Percentiles rank a stretch among this genome's conserved stretches.
phyloP scores from a whole-genome alignment of 2,113 vertebrate genomes.

The Globicephala melas region DNA sequence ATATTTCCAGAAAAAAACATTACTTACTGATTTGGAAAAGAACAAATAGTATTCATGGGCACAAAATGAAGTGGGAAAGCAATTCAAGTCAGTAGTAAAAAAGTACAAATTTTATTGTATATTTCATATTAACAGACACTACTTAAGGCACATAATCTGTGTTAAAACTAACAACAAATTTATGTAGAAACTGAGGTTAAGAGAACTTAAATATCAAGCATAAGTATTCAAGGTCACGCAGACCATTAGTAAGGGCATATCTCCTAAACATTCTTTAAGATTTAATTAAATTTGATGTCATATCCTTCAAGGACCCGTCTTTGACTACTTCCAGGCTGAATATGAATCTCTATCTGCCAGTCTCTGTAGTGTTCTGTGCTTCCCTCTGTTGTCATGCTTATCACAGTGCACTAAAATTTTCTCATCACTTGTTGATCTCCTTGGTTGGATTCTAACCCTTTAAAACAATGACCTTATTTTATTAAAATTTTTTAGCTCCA shows the following conservation, averaged over 20 bases:
- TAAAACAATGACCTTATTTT: neutral
- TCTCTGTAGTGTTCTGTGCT: neutral
- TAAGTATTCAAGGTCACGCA: neutral
- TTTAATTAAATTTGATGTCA: neutral
- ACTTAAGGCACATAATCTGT: neutral
- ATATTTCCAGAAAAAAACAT: neutral
- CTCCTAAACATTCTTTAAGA: neutral
- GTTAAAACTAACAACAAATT: neutral
- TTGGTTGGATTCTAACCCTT: neutral
- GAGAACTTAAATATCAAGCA: neutral
- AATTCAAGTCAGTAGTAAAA: neutral
- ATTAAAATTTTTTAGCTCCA: neutral
- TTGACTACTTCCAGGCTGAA: neutral
- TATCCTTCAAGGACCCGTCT: neutral
- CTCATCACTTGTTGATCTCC: neutral
- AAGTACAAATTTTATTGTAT: neutral
- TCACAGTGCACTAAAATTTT: neutral
- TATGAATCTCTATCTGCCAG: neutral
- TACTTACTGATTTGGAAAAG: neutral
- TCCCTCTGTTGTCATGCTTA: neutral
- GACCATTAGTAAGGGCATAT: neutral
- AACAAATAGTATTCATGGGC: neutral
- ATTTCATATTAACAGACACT: neutral
- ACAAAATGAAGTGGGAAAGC: neutral
- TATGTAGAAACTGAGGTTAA: neutral